A percentile compares a stretch with the other conserved stretches of the same genome.
Evolutionary conservation across 2,797 vertebrate species (phyloP).

Genomic region (Chaetodon trifasciatus): DNA sequence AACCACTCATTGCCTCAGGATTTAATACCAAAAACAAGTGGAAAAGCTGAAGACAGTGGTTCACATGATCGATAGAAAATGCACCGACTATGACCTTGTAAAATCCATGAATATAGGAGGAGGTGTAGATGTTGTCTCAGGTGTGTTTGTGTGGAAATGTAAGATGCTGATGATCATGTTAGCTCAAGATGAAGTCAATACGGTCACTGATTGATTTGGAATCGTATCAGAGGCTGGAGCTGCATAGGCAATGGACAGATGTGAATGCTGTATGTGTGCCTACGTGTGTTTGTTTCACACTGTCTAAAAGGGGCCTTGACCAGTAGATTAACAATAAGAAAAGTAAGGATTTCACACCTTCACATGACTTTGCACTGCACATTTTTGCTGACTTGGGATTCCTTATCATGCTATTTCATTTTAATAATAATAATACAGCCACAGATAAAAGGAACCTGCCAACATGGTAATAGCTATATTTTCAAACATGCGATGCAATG

Average conservation of each 20-base stretch:
- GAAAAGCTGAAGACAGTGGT: conserved; percentile 45
- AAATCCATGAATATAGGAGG: conserved; percentile 14
- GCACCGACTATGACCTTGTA: conserved; percentile 54
- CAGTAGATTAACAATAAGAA: not conserved
- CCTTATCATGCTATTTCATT: not conserved
- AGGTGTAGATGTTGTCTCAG: conserved; percentile 21
- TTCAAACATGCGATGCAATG: too few relatives aligned
- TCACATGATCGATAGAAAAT: conserved; percentile 58
- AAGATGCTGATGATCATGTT: conserved; percentile 49
- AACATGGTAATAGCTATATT: too few relatives aligned
- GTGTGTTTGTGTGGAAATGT: conserved; percentile 47
- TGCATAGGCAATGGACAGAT: not conserved
- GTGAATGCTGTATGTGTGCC: not conserved
- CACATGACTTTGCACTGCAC: not conserved
- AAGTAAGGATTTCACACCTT: not conserved
- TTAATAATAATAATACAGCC: not conserved
- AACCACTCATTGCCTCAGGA: conserved; percentile 57
- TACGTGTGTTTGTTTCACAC: not conserved
- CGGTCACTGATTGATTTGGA: conserved; percentile 49
- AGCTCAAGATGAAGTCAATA: conserved; percentile 36
- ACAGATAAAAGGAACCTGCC: too few relatives aligned
- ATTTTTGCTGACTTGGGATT: not conserved
- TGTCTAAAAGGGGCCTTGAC: not conserved
- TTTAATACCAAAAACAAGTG: conserved; percentile 57
- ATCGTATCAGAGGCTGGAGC: conserved; percentile 22